phyloP scores from a whole-genome alignment of 1,140 invertebrate genomes.

The Micrasema minimum region DNA sequence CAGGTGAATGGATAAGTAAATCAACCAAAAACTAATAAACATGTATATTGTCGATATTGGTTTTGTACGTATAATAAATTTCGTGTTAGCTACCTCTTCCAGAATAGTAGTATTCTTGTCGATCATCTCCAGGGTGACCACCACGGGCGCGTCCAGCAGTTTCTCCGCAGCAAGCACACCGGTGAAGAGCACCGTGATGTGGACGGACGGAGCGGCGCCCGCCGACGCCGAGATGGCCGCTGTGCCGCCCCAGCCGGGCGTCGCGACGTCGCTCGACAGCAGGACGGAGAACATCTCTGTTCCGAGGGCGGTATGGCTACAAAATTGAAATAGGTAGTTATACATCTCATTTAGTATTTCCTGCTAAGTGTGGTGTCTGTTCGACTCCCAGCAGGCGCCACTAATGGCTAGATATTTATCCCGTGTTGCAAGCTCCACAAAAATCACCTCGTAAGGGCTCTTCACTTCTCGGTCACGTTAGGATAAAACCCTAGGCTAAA shows the following conservation, averaged over 20 bases:
- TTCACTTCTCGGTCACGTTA: too few species aligned
- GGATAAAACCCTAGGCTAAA: too few species aligned
- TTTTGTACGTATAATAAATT: too few species aligned
- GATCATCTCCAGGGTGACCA: constrained; percentile 71
- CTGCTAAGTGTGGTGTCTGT: too few species aligned
- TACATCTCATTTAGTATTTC: not conserved
- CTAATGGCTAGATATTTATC: too few species aligned
- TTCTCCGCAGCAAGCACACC: constrained; percentile 78
- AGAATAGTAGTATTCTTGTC: constrained; percentile 78
- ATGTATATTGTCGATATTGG: too few species aligned
- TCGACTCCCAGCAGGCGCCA: too few species aligned
- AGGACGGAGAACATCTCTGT: constrained; percentile 87
- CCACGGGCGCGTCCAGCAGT: constrained; percentile 73
- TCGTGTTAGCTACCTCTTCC: constrained; percentile 79
- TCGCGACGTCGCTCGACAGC: constrained; percentile 76
- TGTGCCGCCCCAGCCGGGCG: constrained; percentile 86
- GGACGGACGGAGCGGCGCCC: constrained; percentile 80
- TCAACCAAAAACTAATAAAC: too few species aligned
- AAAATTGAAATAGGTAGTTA: not conserved
- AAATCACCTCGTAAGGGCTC: too few species aligned
- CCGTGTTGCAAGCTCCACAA: too few species aligned
- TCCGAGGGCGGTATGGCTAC: constrained; percentile 72
- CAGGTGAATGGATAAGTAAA: too few species aligned
- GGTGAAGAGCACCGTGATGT: constrained; percentile 84
- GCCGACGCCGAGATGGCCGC: constrained; percentile 84